Conservation (phyloP, 2,113 vertebrate species). For the Prunella fulvescens region DNA sequence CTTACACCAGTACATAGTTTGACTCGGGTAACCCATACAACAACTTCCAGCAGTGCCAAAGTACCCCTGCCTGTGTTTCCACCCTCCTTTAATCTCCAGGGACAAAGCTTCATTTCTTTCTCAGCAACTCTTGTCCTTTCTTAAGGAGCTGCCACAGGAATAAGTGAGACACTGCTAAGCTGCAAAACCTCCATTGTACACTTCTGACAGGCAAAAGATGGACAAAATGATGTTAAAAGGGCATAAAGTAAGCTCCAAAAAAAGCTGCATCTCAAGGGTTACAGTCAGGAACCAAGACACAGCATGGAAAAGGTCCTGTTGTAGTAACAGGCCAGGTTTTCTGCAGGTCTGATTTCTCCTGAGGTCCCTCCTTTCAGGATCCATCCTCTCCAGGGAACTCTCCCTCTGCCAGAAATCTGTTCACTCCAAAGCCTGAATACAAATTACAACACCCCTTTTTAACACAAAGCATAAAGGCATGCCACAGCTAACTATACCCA, state of each 20-base stretch:
- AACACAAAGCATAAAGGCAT: not conserved
- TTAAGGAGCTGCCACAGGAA: not conserved
- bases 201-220: not conserved
- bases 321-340: not conserved
- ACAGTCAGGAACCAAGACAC: not conserved
- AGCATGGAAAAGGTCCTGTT: not conserved
- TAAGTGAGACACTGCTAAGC: not conserved
- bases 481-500: not conserved
- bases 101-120: not conserved
- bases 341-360: not conserved
- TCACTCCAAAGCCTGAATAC: not conserved
- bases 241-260: not conserved
- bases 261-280: not conserved
- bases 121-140: not conserved
- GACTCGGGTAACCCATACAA: fast-evolving
- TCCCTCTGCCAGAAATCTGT: not conserved
- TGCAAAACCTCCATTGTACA: not conserved
- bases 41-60: not conserved
- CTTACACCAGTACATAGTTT: not conserved
- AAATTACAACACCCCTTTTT: not conserved
- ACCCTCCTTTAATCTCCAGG: not conserved
- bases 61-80: not conserved
- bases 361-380: not conserved
- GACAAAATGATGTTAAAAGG: not conserved
- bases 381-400: not conserved